Base-by-base conservation (phyloP, 2,888 invertebrate species). In the Pyrochroa serraticornis region DNA sequence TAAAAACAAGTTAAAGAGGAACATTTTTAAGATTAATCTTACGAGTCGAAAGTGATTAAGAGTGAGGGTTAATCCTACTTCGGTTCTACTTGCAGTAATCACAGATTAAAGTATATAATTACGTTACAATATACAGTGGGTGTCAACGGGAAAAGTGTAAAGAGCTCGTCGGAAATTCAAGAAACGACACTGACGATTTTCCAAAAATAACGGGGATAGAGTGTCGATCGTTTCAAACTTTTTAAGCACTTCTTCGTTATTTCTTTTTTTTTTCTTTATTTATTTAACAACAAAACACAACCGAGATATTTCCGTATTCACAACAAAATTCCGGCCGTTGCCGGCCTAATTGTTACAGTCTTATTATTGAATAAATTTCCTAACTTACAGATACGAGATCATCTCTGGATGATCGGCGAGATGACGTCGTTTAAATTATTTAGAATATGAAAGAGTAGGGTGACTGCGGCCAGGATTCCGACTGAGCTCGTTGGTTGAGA, bases 101-200 rank as follows among this genome's bases (percentile, higher is more conserved):
- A 75, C 75, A 75, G 75, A 71, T 73, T 68, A 71, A 72, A 72
- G 70, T 73, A 72, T 69, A 69, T 65, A 57, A 60, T 57, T 62
- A 59, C 38, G 36, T 46, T 51, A 59, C 48, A 62, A 58, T 56
- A 55, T 60, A 60, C 60, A 56, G 49, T 41, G 43, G 44, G 10
- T 9, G n/a, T 7, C 13, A 31, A 10, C 31, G 33, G 22, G 13
- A 22, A 22, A 22, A 22, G 22, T 22, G 22, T 22, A 22, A 22
- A 22, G 22, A 22, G 22, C 22, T 22, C 22, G 22, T 22, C 22
- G 22, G 22, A 22, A 22, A 22, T 22, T 22, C 22, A 22, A n/a
- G 10, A 9, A 43, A 43, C 43, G 22, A 42, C 41, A 41, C 30
- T 41, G 10, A 3, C 10, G 36, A 35, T 31, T 5, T 32, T 31